phyloP scores from a whole-genome alignment of 2,113 vertebrate genomes.

The Psettodes erumei region DNA sequence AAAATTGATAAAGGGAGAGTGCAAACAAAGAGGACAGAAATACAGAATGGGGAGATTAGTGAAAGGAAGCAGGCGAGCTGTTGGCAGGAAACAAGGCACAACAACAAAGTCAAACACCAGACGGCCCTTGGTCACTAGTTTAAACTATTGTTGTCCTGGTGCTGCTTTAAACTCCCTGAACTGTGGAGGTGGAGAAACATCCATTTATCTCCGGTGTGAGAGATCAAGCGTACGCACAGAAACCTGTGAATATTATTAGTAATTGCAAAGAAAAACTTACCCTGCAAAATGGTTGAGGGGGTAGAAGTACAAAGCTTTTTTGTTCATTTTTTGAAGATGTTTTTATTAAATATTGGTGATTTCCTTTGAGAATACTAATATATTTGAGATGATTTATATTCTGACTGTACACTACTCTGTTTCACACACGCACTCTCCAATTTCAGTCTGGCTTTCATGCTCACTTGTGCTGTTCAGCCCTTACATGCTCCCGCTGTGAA shows the following conservation, averaged over 20 bases:
- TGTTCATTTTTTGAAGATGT: not conserved
- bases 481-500: not conserved
- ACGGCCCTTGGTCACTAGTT: slow-evolving; percentile 24
- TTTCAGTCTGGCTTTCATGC: not conserved
- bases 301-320: not conserved
- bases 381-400: too few species aligned
- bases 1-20: slow-evolving; percentile 30
- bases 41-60: slow-evolving; percentile 53
- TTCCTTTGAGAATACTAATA: too few species aligned
- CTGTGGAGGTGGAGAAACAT: not conserved
- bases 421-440: not conserved
- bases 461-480: not conserved
- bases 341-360: too few species aligned
- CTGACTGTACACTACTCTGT: too few species aligned
- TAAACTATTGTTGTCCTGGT: slow-evolving; percentile 11
- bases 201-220: not conserved
- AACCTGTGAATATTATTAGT: too few species aligned
- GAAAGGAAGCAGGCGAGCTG: slow-evolving; percentile 45
- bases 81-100: slow-evolving; percentile 36
- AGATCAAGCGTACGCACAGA: not conserved
- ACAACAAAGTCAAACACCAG: not conserved
- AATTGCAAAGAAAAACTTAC: not conserved
- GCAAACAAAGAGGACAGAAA: slow-evolving; percentile 56
- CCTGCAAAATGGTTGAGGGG: not conserved
- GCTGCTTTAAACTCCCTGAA: not conserved